Evolutionary conservation across 1,140 invertebrate species (phyloP), one percentile per base, ranked within the genome.

Genomic region (Eufriesea mexicana): DNA sequence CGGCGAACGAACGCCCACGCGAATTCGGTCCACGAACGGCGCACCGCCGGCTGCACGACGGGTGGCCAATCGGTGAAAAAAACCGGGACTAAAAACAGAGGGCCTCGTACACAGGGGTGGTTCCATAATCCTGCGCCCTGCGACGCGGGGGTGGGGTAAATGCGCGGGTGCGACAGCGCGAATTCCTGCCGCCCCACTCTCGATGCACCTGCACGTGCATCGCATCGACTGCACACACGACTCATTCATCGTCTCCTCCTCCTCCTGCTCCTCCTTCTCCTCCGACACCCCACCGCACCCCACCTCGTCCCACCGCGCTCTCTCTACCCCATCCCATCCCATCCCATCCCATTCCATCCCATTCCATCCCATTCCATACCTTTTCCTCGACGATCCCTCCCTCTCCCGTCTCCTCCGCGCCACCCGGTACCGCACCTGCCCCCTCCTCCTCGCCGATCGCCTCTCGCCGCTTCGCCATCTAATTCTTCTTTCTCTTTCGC

Each of bases 101-200:
- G 76, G 89, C 75, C 88, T 86, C 82, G 77, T 79, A 86, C 80
- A 85, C 86, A 89, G 88, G 90, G 90, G 90, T 91, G 90, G 91
- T 89, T 84, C 90, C 91, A 87, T 91, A 90, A 91, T 90, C 89
- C 91, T 90, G 90, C 90, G 90, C 90, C 87, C 75, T 89, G 84
- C 79, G 61, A 79, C 85, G 83, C 75, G 75, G 84, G 70, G 80
- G 86, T 89, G 89, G 89, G 86, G 81, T 89, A 90, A 89, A 90
- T 89, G 85, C 88, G 88, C 86, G 90, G 83, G 86, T 85, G 88
- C 89, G 88, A 89, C 89, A 89, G 89, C 87, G 85, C 89, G 87
- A 89, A 89, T 91, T 90, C 86, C 82, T 86, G 84, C 84, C 79
- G 68, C 73, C 89, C 88, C 81, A 85, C 82, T 84, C 79, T 55